Base-by-base conservation (phyloP, 2,888 invertebrate genomes). In the Leucophenga montana region DNA sequence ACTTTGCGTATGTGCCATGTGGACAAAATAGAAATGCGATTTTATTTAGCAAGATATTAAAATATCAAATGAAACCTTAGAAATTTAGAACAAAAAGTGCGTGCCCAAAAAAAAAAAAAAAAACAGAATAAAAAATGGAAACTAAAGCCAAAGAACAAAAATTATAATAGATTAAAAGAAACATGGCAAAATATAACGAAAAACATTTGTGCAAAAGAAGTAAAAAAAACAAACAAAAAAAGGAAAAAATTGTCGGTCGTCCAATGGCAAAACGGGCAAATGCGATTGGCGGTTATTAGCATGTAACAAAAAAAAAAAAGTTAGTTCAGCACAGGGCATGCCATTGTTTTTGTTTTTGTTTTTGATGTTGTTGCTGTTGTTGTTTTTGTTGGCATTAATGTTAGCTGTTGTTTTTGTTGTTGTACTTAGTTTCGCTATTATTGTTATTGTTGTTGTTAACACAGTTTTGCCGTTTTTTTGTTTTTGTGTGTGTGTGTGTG, bases 71-170 rank as follows among this genome's bases (percentile, higher is more conserved):
- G 33, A 61, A 31, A 50, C 50, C 50, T 16, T 50, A 50, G 16
- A 1, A 50, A 50, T 18, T 64, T 44, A 70, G 69, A 64, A 68
- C 59, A 70, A 72, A 74, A 57, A 57, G 31, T 57, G 57, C 22
- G 54, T 61, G 68, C 53, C 22, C 13, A 50, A 67, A 66, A 70
- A 56, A 33, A 3, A 3, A 27, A n/a, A 56, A 53, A 67, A n/a
- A 65, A 33, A 56, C 6, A 56, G 56, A 54, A 66, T 11, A 56
- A 22, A 56, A 66, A 54, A 66, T 11, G 53, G 16, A 53, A 20
- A 44, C 27, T 20, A 20, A 0, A 56, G 18, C 13, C 8, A 18
- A 31, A 57, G 57, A 27, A 57, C 27, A 31, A 57, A 31, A 57
- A 57, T 14, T 14, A 31, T n/a, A 57, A 27, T 1, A 31, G 1